Evolutionary conservation across 2,113 vertebrate species (phyloP).

Genomic region (Arizona elegans): DNA sequence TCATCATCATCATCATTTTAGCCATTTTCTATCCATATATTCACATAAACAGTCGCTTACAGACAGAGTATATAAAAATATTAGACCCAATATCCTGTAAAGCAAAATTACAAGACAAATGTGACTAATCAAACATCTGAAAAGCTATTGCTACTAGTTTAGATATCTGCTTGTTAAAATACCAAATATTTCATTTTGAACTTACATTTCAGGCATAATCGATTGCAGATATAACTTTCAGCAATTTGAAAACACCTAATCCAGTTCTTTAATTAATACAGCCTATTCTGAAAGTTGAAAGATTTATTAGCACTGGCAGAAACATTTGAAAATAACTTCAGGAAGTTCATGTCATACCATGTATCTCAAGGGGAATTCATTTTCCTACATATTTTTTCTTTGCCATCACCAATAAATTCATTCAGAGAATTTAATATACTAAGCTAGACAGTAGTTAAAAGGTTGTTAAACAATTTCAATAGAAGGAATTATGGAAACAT

Average conservation of each 20-base stretch:
- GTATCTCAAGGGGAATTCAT: conserved; percentile 55
- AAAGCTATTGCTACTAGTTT: conserved; percentile 14
- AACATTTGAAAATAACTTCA: conserved; percentile 65
- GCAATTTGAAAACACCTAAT: conserved; percentile 58
- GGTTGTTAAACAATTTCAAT: conserved; percentile 51
- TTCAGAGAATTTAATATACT: conserved; percentile 57
- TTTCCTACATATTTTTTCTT: conserved; percentile 32
- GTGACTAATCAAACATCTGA: conserved; percentile 54
- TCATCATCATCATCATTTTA: neutral
- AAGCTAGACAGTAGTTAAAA: conserved; percentile 50
- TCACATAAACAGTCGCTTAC: neutral
- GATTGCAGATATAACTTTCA: conserved; percentile 61
- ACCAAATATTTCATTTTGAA: conserved; percentile 46
- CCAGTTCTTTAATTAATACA: conserved; percentile 63
- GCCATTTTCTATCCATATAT: neutral
- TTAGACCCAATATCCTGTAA: conserved; percentile 51
- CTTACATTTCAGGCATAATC: conserved; percentile 36
- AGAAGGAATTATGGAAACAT: conserved; percentile 54
- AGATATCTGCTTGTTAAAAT: conserved; percentile 22
- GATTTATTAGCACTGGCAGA: conserved; percentile 69
- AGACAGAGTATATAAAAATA: neutral
- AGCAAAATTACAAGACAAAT: conserved; percentile 54
- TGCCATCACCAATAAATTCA: conserved; percentile 67
- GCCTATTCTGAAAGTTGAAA: conserved; percentile 58
- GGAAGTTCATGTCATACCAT: conserved; percentile 64